Conservation (phyloP, 2,797 vertebrate species). For the Clarias pachynema region DNA sequence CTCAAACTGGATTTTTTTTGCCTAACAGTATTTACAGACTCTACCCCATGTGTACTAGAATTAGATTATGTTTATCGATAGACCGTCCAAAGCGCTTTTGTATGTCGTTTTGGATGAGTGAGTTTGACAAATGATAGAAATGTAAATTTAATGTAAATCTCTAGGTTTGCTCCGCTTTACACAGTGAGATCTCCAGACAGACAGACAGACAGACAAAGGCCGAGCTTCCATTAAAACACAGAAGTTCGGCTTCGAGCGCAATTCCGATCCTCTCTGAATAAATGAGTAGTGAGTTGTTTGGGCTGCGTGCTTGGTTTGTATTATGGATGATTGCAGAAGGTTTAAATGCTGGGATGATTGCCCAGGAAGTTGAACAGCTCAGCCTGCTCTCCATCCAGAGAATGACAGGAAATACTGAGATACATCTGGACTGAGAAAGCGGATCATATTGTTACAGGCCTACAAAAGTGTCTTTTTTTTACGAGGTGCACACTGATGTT, state of each 20-base stretch:
- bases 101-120: neutral
- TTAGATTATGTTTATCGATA: neutral
- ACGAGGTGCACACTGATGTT: neutral
- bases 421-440: conserved; percentile 21
- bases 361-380: conserved; percentile 66
- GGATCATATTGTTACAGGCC: conserved; percentile 7
- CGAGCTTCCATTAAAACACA: conserved; percentile 18
- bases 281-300: conserved; percentile 68
- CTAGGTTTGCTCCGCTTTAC: neutral
- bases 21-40: neutral
- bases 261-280: conserved; percentile 63
- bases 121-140: neutral
- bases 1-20: neutral
- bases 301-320: conserved; percentile 72
- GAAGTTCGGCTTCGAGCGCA: conserved; percentile 39
- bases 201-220: neutral
- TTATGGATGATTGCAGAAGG: conserved; percentile 75
- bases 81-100: neutral
- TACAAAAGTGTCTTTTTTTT: conserved; percentile 19
- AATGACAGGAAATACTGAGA: conserved; percentile 54
- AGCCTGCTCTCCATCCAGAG: conserved; percentile 62
- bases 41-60: neutral
- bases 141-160: neutral
- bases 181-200: neutral
- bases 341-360: conserved; percentile 66